These are phyloP conservation scores for Procambarus clarkii DNA, from an alignment of 1,140 invertebrate genomes.

Conservation along the genomic window DNA sequence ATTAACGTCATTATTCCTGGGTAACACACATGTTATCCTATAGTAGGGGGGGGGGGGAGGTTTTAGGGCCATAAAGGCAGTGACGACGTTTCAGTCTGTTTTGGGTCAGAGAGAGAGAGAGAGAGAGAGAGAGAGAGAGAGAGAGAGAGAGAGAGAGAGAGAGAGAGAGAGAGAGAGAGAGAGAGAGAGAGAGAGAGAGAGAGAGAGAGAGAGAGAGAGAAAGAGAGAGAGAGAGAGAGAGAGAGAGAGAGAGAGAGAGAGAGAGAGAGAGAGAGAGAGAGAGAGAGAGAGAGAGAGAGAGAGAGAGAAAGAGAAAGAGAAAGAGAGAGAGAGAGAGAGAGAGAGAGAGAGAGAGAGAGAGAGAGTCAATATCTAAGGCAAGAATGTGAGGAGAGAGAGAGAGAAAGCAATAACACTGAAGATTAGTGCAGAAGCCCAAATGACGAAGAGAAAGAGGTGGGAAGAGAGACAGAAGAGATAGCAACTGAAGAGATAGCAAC, in stretches of 20 bases:
- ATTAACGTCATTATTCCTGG: too few relatives aligned
- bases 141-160: not conserved
- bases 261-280: not conserved
- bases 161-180: not conserved
- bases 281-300: not conserved
- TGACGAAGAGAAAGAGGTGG: not conserved
- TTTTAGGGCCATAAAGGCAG: too few relatives aligned
- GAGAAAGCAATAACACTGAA: too few relatives aligned
- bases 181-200: not conserved
- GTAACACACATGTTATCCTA: too few relatives aligned
- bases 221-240: not conserved
- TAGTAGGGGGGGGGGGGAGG: too few relatives aligned
- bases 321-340: not conserved
- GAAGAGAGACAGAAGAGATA: not conserved
- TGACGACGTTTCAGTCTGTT: too few relatives aligned
- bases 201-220: not conserved
- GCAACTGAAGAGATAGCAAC: not conserved
- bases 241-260: not conserved
- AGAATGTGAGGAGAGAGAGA: not conserved
- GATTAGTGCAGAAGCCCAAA: not conserved
- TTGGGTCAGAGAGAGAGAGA: conserved; percentile 19
- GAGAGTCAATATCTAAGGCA: too few relatives aligned
- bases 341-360: not conserved
- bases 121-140: conserved; percentile 15
- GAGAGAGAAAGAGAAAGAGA: not conserved